Evolutionary conservation across 2,113 vertebrate species (phyloP).

Genomic region (Sinocyclocheilus maitianheensis): DNA sequence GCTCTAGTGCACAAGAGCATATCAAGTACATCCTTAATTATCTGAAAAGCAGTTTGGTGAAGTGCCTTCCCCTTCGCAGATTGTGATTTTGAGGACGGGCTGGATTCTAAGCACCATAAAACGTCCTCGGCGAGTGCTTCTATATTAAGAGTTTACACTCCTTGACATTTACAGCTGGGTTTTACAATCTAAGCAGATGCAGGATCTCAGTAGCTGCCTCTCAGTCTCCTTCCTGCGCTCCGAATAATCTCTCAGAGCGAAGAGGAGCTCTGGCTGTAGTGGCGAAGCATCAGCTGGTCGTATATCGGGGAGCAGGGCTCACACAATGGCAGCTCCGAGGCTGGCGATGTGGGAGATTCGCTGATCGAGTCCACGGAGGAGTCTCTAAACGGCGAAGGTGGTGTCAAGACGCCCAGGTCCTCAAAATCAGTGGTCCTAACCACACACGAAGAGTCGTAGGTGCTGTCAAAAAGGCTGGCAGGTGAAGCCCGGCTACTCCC

Average conservation of each 20-base stretch:
- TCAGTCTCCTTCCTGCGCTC: conserved; percentile 8
- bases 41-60: conserved; percentile 21
- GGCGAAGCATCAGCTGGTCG: conserved; percentile 90
- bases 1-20: conserved; percentile 18
- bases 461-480: conserved; percentile 69
- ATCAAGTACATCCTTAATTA: conserved; percentile 33
- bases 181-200: conserved; percentile 11
- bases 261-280: conserved; percentile 97
- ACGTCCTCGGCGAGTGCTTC: background rate
- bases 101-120: conserved; percentile 29
- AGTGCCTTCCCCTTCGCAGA: background rate
- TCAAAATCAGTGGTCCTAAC: conserved; percentile 79
- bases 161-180: conserved; percentile 33
- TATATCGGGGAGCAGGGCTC: conserved; percentile 85
- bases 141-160: conserved; percentile 31
- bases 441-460: conserved; percentile 63
- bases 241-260: conserved; percentile 72
- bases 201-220: conserved; percentile 13
- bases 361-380: conserved; percentile 87
- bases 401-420: conserved; percentile 90
- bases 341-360: conserved; percentile 83
- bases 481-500: conserved; percentile 75
- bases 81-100: conserved; percentile 23
- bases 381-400: conserved; percentile 97
- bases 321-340: conserved; percentile 85